Percentiles rank a stretch among this genome's conserved stretches.
Evolutionary conservation across 2,888 invertebrate species (phyloP).

Genomic region (Euzophera pinguis): DNA sequence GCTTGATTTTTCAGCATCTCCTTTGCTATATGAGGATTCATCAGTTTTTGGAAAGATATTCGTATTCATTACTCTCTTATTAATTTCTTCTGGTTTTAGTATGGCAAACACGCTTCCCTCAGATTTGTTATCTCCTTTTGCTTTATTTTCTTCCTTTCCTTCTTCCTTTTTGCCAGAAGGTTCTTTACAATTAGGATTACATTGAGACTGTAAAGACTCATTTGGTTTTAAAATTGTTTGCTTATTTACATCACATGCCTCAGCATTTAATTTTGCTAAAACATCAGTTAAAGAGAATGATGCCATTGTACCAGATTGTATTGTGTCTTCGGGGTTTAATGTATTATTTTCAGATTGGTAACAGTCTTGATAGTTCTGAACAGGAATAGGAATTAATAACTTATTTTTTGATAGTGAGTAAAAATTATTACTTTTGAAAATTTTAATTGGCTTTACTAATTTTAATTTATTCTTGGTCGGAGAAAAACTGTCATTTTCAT

Average conservation of each 20-base stretch:
- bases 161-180: not conserved
- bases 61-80: slow-evolving; percentile 38
- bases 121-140: slow-evolving; percentile 21
- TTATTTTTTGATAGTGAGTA: slow-evolving; percentile 42
- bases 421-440: slow-evolving; percentile 54
- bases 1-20: not conserved
- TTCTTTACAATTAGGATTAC: not conserved
- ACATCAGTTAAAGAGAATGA: not conserved
- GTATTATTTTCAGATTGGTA: not conserved
- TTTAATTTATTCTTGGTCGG: slow-evolving; percentile 26
- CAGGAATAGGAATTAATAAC: not conserved
- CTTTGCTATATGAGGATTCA: slow-evolving; percentile 8
- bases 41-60: slow-evolving; percentile 7
- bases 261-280: not conserved
- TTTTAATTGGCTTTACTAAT: slow-evolving; percentile 59
- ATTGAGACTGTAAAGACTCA: not conserved
- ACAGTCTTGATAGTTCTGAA: not conserved
- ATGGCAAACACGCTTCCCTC: slow-evolving; percentile 50
- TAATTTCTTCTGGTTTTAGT: slow-evolving; percentile 71
- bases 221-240: not conserved
- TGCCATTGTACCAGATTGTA: not conserved
- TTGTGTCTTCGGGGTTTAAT: not conserved
- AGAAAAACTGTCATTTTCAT: slow-evolving; percentile 16
- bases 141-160: slow-evolving; percentile 4
- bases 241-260: no score